phyloP scores from a whole-genome alignment of 2,888 invertebrate genomes.

The Erebia aethiops region DNA sequence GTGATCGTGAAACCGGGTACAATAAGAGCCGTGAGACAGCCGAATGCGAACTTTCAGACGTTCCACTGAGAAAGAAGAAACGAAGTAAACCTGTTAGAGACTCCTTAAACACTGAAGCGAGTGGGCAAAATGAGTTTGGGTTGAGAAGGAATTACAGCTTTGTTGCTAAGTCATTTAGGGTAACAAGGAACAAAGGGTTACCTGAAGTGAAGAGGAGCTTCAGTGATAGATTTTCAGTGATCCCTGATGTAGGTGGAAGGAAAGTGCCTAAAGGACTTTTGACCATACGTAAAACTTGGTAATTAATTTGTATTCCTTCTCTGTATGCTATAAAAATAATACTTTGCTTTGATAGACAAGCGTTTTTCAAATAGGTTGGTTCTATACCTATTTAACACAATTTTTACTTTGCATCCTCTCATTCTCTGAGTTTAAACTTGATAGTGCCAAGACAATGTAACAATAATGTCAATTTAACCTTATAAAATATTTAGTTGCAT shows the following conservation, averaged over 20 bases:
- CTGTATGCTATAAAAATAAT: background rate
- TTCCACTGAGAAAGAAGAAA: constrained; percentile 54
- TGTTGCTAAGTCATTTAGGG: constrained; percentile 64
- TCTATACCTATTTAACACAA: no score
- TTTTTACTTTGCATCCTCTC: no score
- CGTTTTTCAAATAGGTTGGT: no score
- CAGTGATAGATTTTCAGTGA: constrained; percentile 74
- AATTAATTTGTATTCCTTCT: constrained; percentile 36
- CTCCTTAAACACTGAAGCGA: constrained; percentile 43
- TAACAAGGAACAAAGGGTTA: constrained; percentile 49
- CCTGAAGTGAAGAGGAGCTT: constrained; percentile 76
- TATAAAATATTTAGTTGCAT: no score
- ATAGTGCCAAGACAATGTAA: no score
- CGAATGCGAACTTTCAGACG: constrained; percentile 58
- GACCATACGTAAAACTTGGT: constrained; percentile 80
- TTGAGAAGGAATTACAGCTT: constrained; percentile 52
- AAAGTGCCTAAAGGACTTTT: constrained; percentile 62
- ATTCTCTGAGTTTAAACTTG: no score
- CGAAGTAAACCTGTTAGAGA: constrained; percentile 41
- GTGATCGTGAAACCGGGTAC: constrained; percentile 65
- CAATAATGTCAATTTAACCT: no score
- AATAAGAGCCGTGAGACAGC: constrained; percentile 63
- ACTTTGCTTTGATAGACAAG: no score
- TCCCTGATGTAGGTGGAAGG: constrained; percentile 65
- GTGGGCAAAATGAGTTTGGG: constrained; percentile 52